A percentile compares a stretch with the other conserved stretches of the same genome.
Evolutionary conservation across 2,888 invertebrate species (phyloP).

Genomic region (Clivina fossor): DNA sequence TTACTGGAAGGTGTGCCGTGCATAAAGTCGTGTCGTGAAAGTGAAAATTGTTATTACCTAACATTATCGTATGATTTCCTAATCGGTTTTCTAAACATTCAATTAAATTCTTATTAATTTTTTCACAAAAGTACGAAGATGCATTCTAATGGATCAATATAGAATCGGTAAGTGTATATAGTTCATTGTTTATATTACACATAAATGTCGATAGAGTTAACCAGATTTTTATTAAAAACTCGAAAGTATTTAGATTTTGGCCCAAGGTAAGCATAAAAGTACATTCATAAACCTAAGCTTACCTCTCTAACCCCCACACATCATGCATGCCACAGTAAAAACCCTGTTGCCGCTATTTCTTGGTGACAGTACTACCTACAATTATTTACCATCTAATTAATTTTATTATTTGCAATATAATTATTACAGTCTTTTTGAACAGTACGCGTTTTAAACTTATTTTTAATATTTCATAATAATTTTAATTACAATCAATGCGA

Average conservation of each 20-base stretch:
- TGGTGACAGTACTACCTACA: too few relatives aligned
- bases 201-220: constrained; percentile 11
- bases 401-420: too few relatives aligned
- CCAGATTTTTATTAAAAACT: constrained; percentile 38
- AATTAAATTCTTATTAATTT: constrained; percentile 21
- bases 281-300: constrained; percentile 48
- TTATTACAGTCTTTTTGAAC: too few relatives aligned
- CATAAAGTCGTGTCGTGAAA: constrained; percentile 50
- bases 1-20: constrained; percentile 52
- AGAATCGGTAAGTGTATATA: constrained; percentile 27
- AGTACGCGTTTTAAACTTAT: too few relatives aligned
- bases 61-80: constrained; percentile 41
- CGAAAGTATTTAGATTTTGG: constrained; percentile 48
- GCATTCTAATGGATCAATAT: constrained; percentile 29
- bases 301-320: constrained; percentile 39
- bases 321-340: constrained; percentile 18
- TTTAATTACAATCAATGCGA: too few relatives aligned
- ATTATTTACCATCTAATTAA: too few relatives aligned
- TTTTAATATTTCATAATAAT: too few relatives aligned
- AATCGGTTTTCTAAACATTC: constrained; percentile 36
- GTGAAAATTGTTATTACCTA: constrained; percentile 52
- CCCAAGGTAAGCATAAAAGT: constrained; percentile 49
- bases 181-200: constrained; percentile 10
- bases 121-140: constrained; percentile 20
- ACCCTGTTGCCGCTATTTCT: constrained; percentile 28